Conservation (phyloP, 2,888 invertebrate genomes). For the Nephrotoma appendiculata region DNA sequence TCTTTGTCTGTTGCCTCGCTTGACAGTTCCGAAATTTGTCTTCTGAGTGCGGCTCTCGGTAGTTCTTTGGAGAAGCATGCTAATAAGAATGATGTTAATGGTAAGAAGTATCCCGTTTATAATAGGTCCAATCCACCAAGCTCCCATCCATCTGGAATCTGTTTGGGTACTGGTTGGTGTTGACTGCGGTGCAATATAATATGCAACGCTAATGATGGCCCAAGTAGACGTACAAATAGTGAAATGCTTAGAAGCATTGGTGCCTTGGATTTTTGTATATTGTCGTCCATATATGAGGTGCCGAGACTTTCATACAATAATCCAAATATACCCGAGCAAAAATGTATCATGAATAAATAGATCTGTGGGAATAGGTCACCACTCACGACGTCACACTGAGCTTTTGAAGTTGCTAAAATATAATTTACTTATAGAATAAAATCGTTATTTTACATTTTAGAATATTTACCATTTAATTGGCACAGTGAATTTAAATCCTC, state of each 20-base stretch:
- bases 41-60: conserved; percentile 40
- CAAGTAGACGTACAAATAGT: conserved; percentile 42
- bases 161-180: conserved; percentile 40
- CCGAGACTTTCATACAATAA: conserved; percentile 19
- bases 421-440: neutral
- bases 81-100: conserved; percentile 30
- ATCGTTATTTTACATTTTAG: neutral
- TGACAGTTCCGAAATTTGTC: conserved; percentile 16
- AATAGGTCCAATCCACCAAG: conserved; percentile 60
- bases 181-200: conserved; percentile 39
- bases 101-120: conserved; percentile 37
- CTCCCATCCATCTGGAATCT: conserved; percentile 54
- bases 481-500: conserved; percentile 35
- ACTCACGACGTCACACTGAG: neutral
- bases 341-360: neutral
- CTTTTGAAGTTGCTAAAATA: neutral
- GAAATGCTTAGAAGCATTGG: conserved; percentile 28
- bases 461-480: conserved; percentile 13
- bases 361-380: neutral
- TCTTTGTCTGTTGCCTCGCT: conserved; percentile 16
- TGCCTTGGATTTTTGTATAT: conserved; percentile 45
- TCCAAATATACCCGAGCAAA: neutral
- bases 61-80: conserved; percentile 46
- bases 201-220: conserved; percentile 41
- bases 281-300: conserved; percentile 50